phyloP scores from a whole-genome alignment of 2,113 vertebrate genomes.

The Castor canadensis region DNA sequence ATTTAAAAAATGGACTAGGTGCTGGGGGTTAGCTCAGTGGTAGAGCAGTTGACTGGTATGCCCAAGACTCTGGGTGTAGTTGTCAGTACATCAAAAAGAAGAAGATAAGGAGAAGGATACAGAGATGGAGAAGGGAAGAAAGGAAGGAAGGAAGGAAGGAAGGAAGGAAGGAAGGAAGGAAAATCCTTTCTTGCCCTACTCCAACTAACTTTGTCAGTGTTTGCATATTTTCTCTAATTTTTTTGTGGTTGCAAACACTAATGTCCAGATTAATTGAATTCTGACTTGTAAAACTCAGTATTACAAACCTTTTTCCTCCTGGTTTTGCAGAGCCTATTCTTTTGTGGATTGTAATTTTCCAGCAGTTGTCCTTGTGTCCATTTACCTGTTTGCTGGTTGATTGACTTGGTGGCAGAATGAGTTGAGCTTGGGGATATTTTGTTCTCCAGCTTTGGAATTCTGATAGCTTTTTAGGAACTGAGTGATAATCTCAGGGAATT shows the following conservation, averaged over 20 bases:
- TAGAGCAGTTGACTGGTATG: neutral
- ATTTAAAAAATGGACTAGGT: neutral
- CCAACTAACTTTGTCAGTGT: too few species aligned
- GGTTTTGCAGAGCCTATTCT: neutral
- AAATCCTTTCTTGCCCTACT: too few species aligned
- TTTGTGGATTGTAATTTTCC: neutral
- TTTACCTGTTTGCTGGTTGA: neutral
- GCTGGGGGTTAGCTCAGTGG: neutral
- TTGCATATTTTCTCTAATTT: neutral
- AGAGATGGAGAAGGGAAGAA: neutral
- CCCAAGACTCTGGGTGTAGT: neutral
- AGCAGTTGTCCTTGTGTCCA: too few species aligned
- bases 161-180: too few species aligned
- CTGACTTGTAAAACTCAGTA: neutral
- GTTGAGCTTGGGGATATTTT: neutral
- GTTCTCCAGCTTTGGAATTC: neutral
- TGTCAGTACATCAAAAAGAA: neutral
- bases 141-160: too few species aligned
- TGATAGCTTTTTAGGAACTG: neutral
- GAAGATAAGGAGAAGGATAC: too few species aligned
- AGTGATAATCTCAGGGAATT: neutral
- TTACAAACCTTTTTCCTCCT: neutral
- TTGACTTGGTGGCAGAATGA: neutral
- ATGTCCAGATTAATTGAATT: neutral
- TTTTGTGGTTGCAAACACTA: neutral